Conservation (phyloP, 2,113 vertebrate genomes). For the Xyliphius kryptos region DNA sequence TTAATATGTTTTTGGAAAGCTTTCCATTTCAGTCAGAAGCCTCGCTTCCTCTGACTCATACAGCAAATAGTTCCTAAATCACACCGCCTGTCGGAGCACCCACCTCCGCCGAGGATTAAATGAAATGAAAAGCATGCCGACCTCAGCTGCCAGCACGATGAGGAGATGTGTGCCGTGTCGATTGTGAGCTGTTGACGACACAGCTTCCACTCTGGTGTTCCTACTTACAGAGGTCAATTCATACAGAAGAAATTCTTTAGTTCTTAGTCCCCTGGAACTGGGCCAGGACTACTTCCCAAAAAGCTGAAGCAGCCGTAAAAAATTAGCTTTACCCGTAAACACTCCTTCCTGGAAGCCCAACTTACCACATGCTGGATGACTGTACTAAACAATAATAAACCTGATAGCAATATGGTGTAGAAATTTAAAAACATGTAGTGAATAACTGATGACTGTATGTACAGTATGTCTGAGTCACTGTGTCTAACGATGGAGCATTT, state of each 20-base stretch:
- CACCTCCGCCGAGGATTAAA: constrained; percentile 34
- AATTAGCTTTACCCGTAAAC: constrained; percentile 47
- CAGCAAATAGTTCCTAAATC: constrained; percentile 30
- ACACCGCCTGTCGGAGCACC: constrained; percentile 13
- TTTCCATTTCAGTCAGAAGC: constrained; percentile 43
- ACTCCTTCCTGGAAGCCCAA: constrained; percentile 44
- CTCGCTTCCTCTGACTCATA: constrained; percentile 46
- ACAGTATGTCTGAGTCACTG: not conserved
- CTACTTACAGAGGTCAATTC: constrained; percentile 30
- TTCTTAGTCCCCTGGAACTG: constrained; percentile 36
- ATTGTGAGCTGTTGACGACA: constrained; percentile 8
- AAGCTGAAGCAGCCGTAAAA: constrained; percentile 29
- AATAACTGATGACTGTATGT: not conserved
- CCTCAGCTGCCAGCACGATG: constrained; percentile 8
- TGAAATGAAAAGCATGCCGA: not conserved
- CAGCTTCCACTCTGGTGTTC: constrained; percentile 33
- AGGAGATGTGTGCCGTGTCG: constrained; percentile 6
- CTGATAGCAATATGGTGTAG: not conserved
- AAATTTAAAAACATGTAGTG: not conserved
- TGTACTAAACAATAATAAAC: constrained; percentile 25
- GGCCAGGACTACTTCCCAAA: constrained; percentile 53
- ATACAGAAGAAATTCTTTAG: constrained; percentile 35
- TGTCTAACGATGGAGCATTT: too few species aligned
- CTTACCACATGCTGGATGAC: constrained; percentile 29
- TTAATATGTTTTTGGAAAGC: constrained; percentile 10